Conservation (phyloP, 2,888 invertebrate species). For the Nomada hirtipes region DNA sequence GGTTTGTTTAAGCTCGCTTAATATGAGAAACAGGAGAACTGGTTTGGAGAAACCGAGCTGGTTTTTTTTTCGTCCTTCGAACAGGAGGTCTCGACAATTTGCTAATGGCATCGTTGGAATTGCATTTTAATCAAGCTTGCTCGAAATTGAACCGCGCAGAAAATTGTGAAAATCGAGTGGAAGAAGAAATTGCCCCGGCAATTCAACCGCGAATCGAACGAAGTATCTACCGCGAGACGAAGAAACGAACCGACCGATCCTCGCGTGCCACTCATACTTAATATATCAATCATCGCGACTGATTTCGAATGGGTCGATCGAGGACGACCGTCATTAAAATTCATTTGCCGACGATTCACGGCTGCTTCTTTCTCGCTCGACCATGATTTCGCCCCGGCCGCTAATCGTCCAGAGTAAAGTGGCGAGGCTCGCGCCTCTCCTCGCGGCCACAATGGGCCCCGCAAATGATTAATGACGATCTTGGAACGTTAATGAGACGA, state of each 20-base stretch:
- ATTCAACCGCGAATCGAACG: neutral
- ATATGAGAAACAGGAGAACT: constrained; percentile 16
- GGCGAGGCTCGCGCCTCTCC: constrained; percentile 49
- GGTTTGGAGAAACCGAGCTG: neutral
- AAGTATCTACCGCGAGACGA: neutral
- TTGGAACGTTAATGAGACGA: constrained; percentile 81
- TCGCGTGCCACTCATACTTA: constrained; percentile 53
- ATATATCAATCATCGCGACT: constrained; percentile 77
- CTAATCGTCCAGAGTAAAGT: constrained; percentile 61
- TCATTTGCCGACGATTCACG: constrained; percentile 81
- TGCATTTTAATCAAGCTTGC: neutral
- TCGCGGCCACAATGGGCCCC: constrained; percentile 63
- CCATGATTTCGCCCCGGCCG: constrained; percentile 37
- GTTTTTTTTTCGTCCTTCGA: too few relatives aligned
- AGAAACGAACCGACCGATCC: constrained; percentile 10
- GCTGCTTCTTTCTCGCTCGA: constrained; percentile 43
- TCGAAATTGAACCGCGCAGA: neutral
- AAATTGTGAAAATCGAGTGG: too few relatives aligned
- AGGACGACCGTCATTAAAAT: constrained; percentile 78
- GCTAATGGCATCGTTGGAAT: too few relatives aligned
- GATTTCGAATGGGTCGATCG: constrained; percentile 72
- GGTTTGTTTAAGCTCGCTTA: constrained; percentile 8
- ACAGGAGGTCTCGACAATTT: too few relatives aligned
- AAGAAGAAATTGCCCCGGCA: neutral
- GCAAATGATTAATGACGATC: constrained; percentile 83